Conservation (phyloP, 2,797 vertebrate species). For the Amniataba percoides region DNA sequence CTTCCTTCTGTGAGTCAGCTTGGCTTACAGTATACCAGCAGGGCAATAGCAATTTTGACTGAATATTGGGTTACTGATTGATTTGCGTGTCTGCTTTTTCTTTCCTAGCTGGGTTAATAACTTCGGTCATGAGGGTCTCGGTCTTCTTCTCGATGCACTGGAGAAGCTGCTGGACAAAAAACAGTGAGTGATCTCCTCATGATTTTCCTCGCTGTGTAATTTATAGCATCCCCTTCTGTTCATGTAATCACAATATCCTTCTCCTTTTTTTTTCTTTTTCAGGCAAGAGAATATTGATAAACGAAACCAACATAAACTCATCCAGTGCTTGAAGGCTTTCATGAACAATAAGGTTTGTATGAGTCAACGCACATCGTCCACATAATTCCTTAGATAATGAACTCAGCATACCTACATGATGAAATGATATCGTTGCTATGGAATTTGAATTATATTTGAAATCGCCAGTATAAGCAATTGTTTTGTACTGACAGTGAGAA, state of each 20-base stretch:
- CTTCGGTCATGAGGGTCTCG: conserved; percentile 98
- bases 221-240: not conserved
- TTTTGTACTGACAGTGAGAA: not conserved
- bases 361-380: not conserved
- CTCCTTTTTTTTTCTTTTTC: conserved; percentile 60
- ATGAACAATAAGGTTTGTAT: conserved; percentile 99
- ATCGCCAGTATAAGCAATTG: not conserved
- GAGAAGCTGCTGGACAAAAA: conserved; percentile 97
- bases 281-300: conserved; percentile 98
- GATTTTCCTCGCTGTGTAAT: not conserved
- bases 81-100: conserved; percentile 46
- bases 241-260: not conserved
- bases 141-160: conserved; percentile 92
- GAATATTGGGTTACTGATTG: conserved; percentile 23
- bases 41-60: conserved; percentile 22
- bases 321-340: conserved; percentile 99
- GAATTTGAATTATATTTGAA: not conserved
- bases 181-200: conserved; percentile 88
- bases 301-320: conserved; percentile 97
- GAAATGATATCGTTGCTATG: not conserved
- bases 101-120: conserved; percentile 96
- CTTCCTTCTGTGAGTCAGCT: conserved; percentile 26
- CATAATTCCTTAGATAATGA: not conserved
- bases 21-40: conserved; percentile 24
- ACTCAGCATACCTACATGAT: not conserved